Evolutionary conservation across 1,140 invertebrate species (phyloP), one percentile per base, ranked within the genome.

Genomic region (Drosophila oshimai): DNA sequence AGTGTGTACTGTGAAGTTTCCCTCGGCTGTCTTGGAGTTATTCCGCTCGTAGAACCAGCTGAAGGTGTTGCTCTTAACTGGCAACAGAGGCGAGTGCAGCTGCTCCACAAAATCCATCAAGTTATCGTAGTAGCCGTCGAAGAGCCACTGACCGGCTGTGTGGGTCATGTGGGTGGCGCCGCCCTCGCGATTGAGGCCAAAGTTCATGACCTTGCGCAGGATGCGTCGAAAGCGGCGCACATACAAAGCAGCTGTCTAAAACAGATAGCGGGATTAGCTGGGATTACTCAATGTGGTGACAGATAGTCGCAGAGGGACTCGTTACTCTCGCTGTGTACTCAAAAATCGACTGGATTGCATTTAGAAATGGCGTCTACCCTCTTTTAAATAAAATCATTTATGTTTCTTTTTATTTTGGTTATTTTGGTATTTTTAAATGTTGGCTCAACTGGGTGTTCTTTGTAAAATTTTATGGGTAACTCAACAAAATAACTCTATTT

Each of bases 41-140:
- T 96, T 97, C 44, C 95, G 92, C 93, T 95, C 74, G 84, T 95
- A 95, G 87, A 96, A 96, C 95, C 95, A 96, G n/a, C 93, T 95
- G 89, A 96, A 96, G 83, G 93, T 94, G 47, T 93, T 92, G 80
- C 91, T 95, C 1, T 95, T 94, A 29, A 96, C 49, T 2, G 92
- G 80, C 1, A 90, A 83, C 0, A 92, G 77, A 0, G 93, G 87
- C 2, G 95, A 93, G 7, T 94, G 90, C 26, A 90, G 50, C 55
- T 93, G 91, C 7, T 89, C 64, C 0, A 92, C 92, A 29, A 95
- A 84, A 31, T 93, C 87, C 13, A 97, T 71, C n/a, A 96, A 76
- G 0, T 92, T 89, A 86, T 96, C 95, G 1, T 94, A 90, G 75
- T 95, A 96, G 7, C 96, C 96, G 13, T 96, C 93, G 90, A 96